These are phyloP conservation scores for Galerucella nymphaeae DNA, from an alignment of 2,888 invertebrate species.

Conservation along the genomic window DNA sequence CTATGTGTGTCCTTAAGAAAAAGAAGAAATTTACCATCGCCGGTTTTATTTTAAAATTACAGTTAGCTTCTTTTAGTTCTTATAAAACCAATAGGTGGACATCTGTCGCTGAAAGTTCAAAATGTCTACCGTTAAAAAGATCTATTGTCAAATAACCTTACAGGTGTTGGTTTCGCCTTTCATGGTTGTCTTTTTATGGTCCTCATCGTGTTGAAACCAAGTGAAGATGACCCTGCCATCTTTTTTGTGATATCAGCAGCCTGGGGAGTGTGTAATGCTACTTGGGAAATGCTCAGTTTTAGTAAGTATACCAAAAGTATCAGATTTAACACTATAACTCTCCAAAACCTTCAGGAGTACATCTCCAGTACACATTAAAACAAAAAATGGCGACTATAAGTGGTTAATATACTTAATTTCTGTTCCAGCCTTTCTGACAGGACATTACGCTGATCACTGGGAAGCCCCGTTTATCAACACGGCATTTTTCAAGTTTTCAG, in stretches of 20 bases:
- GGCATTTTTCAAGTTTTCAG: slow-evolving; percentile 69
- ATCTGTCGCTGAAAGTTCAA: too few relatives aligned
- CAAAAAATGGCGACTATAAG: too few relatives aligned
- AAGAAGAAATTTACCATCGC: too few relatives aligned
- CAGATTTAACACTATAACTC: too few relatives aligned
- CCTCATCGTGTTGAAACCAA: slow-evolving; percentile 82
- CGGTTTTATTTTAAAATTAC: too few relatives aligned
- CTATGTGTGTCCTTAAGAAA: too few relatives aligned
- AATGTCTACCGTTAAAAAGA: too few relatives aligned
- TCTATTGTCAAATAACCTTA: slow-evolving; percentile 33
- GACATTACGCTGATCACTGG: slow-evolving; percentile 64
- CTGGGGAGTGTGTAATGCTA: slow-evolving; percentile 88
- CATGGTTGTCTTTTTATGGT: slow-evolving; percentile 83
- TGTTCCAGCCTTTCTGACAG: slow-evolving; percentile 63
- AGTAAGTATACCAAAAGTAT: slow-evolving; percentile 55
- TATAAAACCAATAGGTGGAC: too few relatives aligned
- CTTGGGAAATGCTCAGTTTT: slow-evolving; percentile 82
- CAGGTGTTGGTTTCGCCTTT: slow-evolving; percentile 83
- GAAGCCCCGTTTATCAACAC: slow-evolving; percentile 68
- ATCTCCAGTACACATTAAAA: too few relatives aligned
- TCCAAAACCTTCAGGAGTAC: too few relatives aligned
- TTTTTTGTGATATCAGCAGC: slow-evolving; percentile 87
- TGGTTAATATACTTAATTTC: slow-evolving; percentile 2
- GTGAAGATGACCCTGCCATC: slow-evolving; percentile 82
- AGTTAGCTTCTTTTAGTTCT: too few relatives aligned